A percentile compares a stretch with the other conserved stretches of the same genome.
phyloP scores from a whole-genome alignment of 2,113 vertebrate species.

The Delphinus delphis region DNA sequence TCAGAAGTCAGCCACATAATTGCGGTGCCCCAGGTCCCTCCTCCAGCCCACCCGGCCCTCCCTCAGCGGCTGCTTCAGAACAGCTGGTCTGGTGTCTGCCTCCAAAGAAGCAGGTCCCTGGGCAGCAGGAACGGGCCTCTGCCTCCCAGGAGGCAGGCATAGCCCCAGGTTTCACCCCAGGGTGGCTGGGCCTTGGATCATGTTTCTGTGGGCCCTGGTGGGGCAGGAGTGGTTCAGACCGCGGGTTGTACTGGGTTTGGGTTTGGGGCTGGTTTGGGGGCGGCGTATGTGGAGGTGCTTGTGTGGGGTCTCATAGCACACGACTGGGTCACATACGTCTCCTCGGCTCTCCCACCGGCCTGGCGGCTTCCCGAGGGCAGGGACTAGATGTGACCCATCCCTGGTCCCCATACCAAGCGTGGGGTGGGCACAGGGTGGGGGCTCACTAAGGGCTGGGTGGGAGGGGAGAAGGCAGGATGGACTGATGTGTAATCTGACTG shows the following conservation, averaged over 20 bases:
- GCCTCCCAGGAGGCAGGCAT: background rate
- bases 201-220: background rate
- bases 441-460: background rate
- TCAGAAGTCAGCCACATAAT: constrained; percentile 64
- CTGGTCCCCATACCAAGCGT: background rate
- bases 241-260: background rate
- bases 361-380: background rate
- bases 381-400: background rate
- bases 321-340: background rate
- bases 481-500: background rate
- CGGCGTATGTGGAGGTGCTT: background rate
- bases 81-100: constrained; percentile 44
- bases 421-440: background rate
- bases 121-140: background rate
- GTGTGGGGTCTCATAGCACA: background rate
- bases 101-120: constrained; percentile 36
- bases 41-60: constrained; percentile 17
- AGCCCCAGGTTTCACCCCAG: background rate
- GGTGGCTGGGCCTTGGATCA: background rate
- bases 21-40: constrained; percentile 45
- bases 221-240: background rate
- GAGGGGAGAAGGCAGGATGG: background rate
- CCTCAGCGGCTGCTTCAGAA: constrained; percentile 28
- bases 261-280: background rate
- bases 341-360: background rate